These are phyloP conservation scores for Ctenomys sociabilis DNA, from an alignment of 2,113 vertebrate species.

Conservation along the genomic window DNA sequence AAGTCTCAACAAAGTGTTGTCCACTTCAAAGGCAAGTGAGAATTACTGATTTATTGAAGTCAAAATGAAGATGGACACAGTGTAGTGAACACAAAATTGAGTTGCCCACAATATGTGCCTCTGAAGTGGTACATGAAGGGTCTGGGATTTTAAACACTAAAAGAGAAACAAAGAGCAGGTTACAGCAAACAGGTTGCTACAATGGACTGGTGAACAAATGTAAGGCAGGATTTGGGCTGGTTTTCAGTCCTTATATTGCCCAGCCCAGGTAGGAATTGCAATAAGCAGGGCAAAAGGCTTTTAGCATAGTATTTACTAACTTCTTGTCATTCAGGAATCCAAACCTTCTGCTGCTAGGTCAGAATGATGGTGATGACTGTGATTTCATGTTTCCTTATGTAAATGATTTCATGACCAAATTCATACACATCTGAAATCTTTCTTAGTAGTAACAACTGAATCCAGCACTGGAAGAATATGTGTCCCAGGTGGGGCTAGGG, in stretches of 20 bases:
- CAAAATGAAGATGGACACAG: neutral
- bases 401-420: neutral
- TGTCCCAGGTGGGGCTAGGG: neutral
- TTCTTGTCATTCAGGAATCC: neutral
- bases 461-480: neutral
- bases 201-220: neutral
- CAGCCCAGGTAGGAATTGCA: neutral
- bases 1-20: neutral
- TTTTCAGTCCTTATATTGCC: neutral
- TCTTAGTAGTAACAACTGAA: neutral
- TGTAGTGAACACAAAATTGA: too few species aligned
- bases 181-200: neutral
- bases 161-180: neutral
- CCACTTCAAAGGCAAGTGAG: neutral
- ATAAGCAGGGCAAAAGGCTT: neutral
- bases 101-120: neutral
- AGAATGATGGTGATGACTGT: neutral
- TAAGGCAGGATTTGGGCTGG: neutral
- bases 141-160: neutral
- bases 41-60: too few species aligned
- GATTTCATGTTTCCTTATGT: neutral
- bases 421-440: neutral
- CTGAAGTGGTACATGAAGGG: neutral
- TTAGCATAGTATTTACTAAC: neutral
- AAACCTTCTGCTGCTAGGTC: too few species aligned